Conservation (phyloP, 2,797 vertebrate species). For the Sebastes nivosus region DNA sequence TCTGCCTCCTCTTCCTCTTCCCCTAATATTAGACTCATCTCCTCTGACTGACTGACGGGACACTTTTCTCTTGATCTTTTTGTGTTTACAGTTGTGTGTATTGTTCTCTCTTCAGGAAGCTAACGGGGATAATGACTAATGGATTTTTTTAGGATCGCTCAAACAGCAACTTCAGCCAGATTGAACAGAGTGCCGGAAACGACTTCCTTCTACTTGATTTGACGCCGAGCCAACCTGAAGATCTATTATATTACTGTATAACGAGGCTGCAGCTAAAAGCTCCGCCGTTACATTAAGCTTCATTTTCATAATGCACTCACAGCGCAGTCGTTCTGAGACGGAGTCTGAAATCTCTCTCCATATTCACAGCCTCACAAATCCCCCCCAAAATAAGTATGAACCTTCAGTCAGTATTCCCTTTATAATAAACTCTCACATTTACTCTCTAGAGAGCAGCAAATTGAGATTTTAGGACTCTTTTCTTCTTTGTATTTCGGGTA, state of each 20-base stretch:
- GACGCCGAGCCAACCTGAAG: neutral
- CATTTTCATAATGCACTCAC: conserved; percentile 14
- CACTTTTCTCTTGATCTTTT: neutral
- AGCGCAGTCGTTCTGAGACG: neutral
- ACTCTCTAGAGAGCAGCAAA: neutral
- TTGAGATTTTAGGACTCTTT: neutral
- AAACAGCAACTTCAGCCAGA: neutral
- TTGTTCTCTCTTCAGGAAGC: neutral
- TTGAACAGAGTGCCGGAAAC: neutral
- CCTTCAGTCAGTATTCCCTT: neutral
- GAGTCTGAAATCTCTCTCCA: neutral
- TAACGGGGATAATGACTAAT: neutral
- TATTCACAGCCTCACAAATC: neutral
- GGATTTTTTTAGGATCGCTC: neutral
- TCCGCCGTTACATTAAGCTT: neutral
- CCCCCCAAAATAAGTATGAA: neutral
- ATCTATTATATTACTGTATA: neutral
- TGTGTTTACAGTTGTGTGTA: neutral
- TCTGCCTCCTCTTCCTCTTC: neutral
- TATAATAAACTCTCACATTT: neutral
- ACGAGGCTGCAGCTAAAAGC: conserved; percentile 18
- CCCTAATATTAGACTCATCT: neutral
- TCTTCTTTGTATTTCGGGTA: neutral
- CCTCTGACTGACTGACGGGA: neutral
- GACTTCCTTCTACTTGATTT: neutral